Evolutionary conservation across 2,113 vertebrate species (phyloP).

Genomic region (Chinchilla lanigera): DNA sequence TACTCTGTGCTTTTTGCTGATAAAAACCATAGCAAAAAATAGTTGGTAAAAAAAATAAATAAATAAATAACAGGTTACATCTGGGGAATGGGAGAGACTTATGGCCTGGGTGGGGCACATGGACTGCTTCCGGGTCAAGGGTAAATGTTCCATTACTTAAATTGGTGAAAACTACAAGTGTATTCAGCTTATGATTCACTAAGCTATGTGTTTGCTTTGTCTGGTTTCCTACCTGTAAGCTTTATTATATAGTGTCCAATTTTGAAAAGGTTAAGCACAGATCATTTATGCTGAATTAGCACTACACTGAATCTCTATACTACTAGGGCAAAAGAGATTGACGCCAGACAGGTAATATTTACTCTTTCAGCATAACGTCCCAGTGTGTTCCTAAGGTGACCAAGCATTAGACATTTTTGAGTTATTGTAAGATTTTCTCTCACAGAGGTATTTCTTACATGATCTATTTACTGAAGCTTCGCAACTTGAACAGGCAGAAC

Average conservation of each 20-base stretch:
- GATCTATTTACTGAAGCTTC: conserved; percentile 44
- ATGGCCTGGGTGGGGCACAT: rapidly evolving
- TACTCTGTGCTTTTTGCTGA: neutral
- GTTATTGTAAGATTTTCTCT: conserved; percentile 21
- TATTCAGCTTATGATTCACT: neutral
- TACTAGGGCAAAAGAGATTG: neutral
- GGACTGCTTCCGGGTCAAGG: neutral
- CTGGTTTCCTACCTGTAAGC: conserved; percentile 18
- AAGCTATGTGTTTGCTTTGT: neutral
- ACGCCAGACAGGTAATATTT: conserved; percentile 4
- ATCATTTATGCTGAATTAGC: neutral
- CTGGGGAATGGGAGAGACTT: neutral
- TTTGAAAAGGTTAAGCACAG: conserved; percentile 23
- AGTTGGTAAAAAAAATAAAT: conserved; percentile 4
- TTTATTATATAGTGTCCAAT: conserved; percentile 12
- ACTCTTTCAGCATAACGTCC: neutral
- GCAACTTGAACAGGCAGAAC: neutral
- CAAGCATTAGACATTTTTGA: neutral
- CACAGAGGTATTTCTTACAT: conserved; percentile 27
- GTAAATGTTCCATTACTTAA: neutral
- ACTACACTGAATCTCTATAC: neutral
- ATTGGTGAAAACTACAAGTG: neutral
- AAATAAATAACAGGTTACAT: neutral
- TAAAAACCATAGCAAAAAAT: neutral
- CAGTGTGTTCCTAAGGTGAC: conserved; percentile 16